These are phyloP conservation scores for Menidia beryllina DNA, from an alignment of 2,113 vertebrate genomes.

Conservation along the genomic window DNA sequence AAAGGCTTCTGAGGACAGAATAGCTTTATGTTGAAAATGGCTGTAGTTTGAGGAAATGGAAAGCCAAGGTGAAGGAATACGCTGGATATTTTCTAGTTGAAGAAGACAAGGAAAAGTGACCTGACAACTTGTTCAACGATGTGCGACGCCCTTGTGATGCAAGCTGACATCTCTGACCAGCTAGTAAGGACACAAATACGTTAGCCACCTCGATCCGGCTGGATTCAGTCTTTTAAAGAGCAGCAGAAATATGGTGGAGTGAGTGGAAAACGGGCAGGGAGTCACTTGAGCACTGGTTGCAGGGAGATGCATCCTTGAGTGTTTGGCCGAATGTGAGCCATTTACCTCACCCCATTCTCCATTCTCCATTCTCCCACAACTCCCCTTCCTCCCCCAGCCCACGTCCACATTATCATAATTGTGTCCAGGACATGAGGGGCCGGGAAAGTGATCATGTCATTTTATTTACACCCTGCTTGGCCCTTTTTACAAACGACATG, in stretches of 20 bases:
- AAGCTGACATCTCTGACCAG: slow-evolving; percentile 67
- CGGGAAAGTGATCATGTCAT: slow-evolving; percentile 99
- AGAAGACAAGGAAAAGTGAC: slow-evolving; percentile 48
- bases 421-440: slow-evolving; percentile 99
- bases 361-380: slow-evolving; percentile 81
- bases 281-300: slow-evolving; percentile 22
- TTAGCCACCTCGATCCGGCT: slow-evolving; percentile 89
- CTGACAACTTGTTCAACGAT: slow-evolving; percentile 57
- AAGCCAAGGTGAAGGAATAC: slow-evolving; percentile 38
- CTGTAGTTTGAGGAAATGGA: slow-evolving; percentile 47
- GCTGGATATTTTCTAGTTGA: slow-evolving; percentile 32
- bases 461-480: slow-evolving; percentile 99
- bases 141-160: slow-evolving; percentile 39
- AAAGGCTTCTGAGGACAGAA: not conserved
- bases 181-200: slow-evolving; percentile 83
- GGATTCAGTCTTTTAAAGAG: slow-evolving; percentile 88
- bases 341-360: slow-evolving; percentile 82
- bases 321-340: slow-evolving; percentile 82
- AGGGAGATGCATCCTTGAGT: slow-evolving; percentile 84
- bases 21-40: slow-evolving; percentile 27
- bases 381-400: slow-evolving; percentile 44
- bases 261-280: slow-evolving; percentile 71
- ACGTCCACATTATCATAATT: slow-evolving; percentile 98
- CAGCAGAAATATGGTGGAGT: slow-evolving; percentile 31
- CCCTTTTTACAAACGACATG: slow-evolving; percentile 97